Evolutionary conservation across 2,113 vertebrate genomes (phyloP).

Genomic region (Candoia aspera): DNA sequence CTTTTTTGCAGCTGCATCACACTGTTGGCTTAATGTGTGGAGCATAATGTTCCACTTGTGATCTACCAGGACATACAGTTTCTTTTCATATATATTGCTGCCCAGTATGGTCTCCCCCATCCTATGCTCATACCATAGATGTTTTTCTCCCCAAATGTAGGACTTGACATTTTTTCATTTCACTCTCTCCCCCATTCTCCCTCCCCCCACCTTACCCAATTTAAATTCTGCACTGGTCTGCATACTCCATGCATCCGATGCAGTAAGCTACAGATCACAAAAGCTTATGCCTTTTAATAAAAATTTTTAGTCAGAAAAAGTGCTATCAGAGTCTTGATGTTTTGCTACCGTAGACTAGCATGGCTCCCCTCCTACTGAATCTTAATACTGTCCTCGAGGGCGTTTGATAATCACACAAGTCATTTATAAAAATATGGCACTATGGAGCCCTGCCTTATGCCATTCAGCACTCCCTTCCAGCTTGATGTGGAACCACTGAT

Average conservation of each 20-base stretch:
- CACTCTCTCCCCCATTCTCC: neutral
- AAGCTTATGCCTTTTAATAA: neutral
- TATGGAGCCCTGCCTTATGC: neutral
- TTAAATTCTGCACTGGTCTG: neutral
- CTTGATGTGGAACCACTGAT: neutral
- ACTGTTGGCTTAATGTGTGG: neutral
- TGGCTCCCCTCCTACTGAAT: neutral
- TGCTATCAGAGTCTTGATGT: neutral
- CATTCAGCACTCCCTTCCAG: neutral
- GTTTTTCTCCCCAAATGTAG: neutral
- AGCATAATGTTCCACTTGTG: neutral
- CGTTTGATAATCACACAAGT: neutral
- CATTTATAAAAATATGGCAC: neutral
- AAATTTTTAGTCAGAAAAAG: neutral
- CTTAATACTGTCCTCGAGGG: neutral
- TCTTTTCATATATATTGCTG: neutral
- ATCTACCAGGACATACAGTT: neutral
- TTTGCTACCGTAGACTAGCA: neutral
- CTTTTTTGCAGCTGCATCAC: neutral
- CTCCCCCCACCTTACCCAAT: neutral
- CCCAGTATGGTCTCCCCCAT: neutral
- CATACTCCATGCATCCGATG: neutral
- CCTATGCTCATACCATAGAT: neutral
- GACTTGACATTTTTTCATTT: neutral
- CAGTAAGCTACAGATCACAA: neutral